Conservation (phyloP, 2,888 invertebrate species). For the Diploptera punctata region DNA sequence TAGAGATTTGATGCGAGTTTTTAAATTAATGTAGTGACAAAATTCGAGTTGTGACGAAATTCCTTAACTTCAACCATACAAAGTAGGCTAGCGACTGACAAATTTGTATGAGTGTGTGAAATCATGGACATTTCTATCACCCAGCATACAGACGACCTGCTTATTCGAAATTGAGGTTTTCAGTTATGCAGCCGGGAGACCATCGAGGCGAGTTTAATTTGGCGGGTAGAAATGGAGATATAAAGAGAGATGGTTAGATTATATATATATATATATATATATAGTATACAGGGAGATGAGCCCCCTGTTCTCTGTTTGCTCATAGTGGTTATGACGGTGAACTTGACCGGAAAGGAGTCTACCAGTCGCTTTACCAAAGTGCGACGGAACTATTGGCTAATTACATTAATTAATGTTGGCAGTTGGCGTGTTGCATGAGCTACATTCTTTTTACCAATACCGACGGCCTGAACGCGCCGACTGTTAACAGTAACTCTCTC, state of each 20-base stretch:
- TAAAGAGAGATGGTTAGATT: background rate
- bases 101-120: too few species aligned
- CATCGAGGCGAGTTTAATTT: slow-evolving; percentile 7
- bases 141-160: background rate
- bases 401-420: slow-evolving; percentile 42
- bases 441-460: slow-evolving; percentile 10
- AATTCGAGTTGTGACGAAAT: too few species aligned
- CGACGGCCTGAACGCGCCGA: background rate
- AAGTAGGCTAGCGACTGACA: too few species aligned
- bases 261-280: too few species aligned
- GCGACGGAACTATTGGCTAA: slow-evolving; percentile 36
- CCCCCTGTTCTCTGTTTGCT: background rate
- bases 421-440: slow-evolving; percentile 28
- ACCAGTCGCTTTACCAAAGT: slow-evolving; percentile 23
- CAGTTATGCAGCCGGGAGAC: background rate
- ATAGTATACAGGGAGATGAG: too few species aligned
- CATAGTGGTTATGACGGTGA: slow-evolving; percentile 22
- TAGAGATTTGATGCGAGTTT: too few species aligned
- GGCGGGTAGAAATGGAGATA: background rate
- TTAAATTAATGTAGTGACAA: too few species aligned
- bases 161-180: background rate
- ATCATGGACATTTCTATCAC: too few species aligned
- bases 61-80: too few species aligned
- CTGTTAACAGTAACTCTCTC: background rate
- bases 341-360: slow-evolving; percentile 39